Conservation (phyloP, 1,140 invertebrate species). For the Apis florea region DNA sequence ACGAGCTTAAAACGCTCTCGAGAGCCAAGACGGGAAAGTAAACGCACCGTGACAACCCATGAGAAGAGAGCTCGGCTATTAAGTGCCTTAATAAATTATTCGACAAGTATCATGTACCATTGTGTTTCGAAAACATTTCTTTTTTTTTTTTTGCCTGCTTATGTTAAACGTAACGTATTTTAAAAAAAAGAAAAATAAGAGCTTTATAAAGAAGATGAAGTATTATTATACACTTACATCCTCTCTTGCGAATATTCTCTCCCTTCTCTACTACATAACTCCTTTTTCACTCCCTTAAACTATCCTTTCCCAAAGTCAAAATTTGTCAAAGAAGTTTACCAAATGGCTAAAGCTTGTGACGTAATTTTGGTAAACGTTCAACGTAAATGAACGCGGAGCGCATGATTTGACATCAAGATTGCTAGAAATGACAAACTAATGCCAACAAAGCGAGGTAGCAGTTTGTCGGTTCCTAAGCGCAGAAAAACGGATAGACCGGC, state of each 20-base stretch:
- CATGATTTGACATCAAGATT: conserved; percentile 46
- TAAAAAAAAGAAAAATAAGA: not conserved
- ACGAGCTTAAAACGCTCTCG: conserved; percentile 69
- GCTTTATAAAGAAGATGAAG: conserved; percentile 28
- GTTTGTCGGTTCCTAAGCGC: conserved; percentile 25
- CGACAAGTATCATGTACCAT: conserved; percentile 55
- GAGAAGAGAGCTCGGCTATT: conserved; percentile 64
- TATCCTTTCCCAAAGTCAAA: not conserved
- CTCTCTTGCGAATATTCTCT: too few species aligned
- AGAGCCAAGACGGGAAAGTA: conserved; percentile 68
- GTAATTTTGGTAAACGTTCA: not conserved
- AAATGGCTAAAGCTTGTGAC: not conserved
- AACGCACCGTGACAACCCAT: conserved; percentile 72
- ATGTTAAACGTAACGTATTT: not conserved
- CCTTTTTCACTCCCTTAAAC: too few species aligned
- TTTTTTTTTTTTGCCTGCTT: conserved; percentile 28
- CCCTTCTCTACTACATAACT: too few species aligned
- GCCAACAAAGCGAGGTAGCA: conserved; percentile 55
- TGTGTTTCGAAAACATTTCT: conserved; percentile 52
- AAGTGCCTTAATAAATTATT: conserved; percentile 78
- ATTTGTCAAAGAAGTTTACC: not conserved
- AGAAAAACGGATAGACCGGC: conserved; percentile 66
- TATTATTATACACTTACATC: too few species aligned
- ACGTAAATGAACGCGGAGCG: not conserved
- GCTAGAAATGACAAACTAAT: conserved; percentile 64